phyloP scores from a whole-genome alignment of 2,797 vertebrate species.

The Pagetopsis macropterus region DNA sequence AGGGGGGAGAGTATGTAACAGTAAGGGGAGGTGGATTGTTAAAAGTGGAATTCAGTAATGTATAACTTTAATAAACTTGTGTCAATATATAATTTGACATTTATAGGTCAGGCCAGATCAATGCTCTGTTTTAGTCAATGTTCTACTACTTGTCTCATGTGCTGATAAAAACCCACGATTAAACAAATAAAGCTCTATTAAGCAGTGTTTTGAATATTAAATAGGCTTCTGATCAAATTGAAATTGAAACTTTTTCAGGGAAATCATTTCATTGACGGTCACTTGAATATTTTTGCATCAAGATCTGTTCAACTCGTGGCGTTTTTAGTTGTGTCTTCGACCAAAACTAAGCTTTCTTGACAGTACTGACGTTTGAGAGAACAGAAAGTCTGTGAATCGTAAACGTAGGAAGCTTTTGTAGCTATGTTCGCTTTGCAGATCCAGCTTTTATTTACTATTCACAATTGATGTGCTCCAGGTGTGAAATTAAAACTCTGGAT shows the following conservation, averaged over 20 bases:
- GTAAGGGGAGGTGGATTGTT: constrained; percentile 2
- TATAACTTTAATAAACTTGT: neutral
- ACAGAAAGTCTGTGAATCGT: neutral
- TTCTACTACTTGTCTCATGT: neutral
- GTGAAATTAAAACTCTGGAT: too few relatives aligned
- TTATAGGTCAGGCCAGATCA: neutral
- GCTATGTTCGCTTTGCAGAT: neutral
- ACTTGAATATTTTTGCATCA: neutral
- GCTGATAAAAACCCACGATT: neutral
- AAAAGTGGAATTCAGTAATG: constrained; percentile 18
- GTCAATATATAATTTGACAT: neutral
- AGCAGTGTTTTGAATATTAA: neutral
- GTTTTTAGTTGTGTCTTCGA: too few relatives aligned
- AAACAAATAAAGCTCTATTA: neutral
- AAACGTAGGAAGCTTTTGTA: neutral
- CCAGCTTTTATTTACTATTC: neutral
- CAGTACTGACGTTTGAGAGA: neutral
- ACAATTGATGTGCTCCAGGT: too few relatives aligned
- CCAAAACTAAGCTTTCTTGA: neutral
- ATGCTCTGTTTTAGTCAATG: neutral
- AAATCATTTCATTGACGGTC: neutral
- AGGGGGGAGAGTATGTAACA: neutral
- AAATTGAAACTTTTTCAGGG: neutral
- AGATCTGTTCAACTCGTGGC: too few relatives aligned
- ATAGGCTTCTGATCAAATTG: neutral